Base-by-base conservation (phyloP, 2,113 vertebrate genomes). In the Tylochromis polylepis region DNA sequence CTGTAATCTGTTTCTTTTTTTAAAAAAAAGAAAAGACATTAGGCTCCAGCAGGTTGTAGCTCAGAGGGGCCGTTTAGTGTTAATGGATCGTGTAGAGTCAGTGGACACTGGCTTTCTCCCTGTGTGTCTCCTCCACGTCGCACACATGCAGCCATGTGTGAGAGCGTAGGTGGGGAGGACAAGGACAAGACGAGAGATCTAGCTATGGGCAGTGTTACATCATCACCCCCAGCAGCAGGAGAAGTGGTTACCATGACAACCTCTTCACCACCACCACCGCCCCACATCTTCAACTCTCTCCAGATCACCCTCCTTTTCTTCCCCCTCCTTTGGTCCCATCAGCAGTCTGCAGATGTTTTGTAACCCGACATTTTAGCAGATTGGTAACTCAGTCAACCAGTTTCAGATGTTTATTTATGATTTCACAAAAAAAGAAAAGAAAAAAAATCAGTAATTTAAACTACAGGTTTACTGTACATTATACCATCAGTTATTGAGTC, bases 201-300 rank as follows among this genome's bases (percentile, higher is more conserved):
- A 46, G 34, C 5, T 1, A 91, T 81, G 43, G 85, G 31, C 59
- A 29, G 16, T 34, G 75, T 94, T 89, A 92, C 91, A 89, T 94
- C 91, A 93, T 88, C 85, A 86, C 72, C 70, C 86, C 88, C 85
- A 80, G 88, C 82, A 91, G 77, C 53, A 79, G 18, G 83, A 89
- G 82, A 77, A 92, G 89, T 51, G 58, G 94, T 96, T 94, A 85
- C 95, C 86, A 95, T 94, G 93, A 87, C 89, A 93, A 95, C 95
- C 65, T 11, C 81, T 38, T 55, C 60, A 12, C 24, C 59, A 41
- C 57, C 53, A 22, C 31, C 31, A 34, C 36, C 24, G 27, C 49
- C 75, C 86, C 34, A 82, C 12, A 65, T 78, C 62, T 51, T 20
- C 79, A 62, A 14, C 56, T 15, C 53, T 7, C 27, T 41, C 27